A percentile compares a stretch with the other conserved stretches of the same genome.
Conservation (phyloP, 2,888 invertebrate species). For the Cheilosia vernalis region DNA sequence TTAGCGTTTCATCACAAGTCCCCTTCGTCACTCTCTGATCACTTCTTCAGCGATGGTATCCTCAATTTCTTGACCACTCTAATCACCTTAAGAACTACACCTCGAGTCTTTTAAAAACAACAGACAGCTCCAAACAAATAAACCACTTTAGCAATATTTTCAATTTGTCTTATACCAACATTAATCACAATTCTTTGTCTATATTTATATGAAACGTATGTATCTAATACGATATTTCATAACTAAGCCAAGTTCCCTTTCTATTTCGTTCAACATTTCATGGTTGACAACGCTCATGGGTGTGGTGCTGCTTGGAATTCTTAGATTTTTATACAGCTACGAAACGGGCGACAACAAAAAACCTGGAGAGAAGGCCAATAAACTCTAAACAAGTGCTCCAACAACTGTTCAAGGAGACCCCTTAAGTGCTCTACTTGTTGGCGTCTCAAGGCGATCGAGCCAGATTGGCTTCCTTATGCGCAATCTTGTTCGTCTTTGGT, state of each 20-base stretch:
- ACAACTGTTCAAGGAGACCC: constrained; percentile 46
- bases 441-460: constrained; percentile 40
- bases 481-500: not conserved
- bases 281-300: constrained; percentile 68
- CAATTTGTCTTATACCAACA: constrained; percentile 46
- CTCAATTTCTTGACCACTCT: constrained; percentile 21
- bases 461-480: constrained; percentile 56
- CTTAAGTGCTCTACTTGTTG: constrained; percentile 56
- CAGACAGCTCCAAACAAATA: constrained; percentile 25
- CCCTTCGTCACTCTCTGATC: constrained; percentile 21
- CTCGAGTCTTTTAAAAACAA: constrained; percentile 21
- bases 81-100: constrained; percentile 32
- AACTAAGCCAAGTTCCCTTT: constrained; percentile 67
- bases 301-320: constrained; percentile 65
- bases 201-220: constrained; percentile 11
- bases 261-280: constrained; percentile 68
- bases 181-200: constrained; percentile 41
- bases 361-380: constrained; percentile 67
- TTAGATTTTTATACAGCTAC: constrained; percentile 18
- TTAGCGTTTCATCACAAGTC: constrained; percentile 9
- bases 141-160: constrained; percentile 24
- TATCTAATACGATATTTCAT: constrained; percentile 56
- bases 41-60: constrained; percentile 23
- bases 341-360: constrained; percentile 3
- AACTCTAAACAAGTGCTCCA: constrained; percentile 55